A percentile compares a stretch with the other conserved stretches of the same genome.
Evolutionary conservation across 1,140 invertebrate species (phyloP).

Genomic region (Cyclargus thomasi): DNA sequence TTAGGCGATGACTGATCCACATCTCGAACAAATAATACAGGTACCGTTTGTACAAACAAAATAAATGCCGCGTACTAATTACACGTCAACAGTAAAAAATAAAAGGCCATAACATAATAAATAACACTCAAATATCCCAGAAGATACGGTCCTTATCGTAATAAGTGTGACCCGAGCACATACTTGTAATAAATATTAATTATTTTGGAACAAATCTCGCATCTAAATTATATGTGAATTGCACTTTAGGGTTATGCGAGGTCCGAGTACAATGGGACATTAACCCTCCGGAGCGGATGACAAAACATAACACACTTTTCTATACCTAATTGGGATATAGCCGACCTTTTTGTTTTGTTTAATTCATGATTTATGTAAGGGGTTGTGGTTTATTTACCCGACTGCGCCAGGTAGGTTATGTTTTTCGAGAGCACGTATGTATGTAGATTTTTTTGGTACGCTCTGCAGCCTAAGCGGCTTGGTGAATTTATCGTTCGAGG

Average conservation of each 20-base stretch:
- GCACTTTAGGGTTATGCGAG: slow-evolving; percentile 2
- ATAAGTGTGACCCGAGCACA: neutral
- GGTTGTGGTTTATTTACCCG: no score
- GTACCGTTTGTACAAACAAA: no score
- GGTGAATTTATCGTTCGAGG: no score
- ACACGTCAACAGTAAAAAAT: neutral
- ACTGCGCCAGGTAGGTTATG: no score
- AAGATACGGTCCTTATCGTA: neutral
- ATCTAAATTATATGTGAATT: slow-evolving; percentile 4
- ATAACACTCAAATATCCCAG: neutral
- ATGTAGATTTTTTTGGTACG: no score
- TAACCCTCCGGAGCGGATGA: neutral
- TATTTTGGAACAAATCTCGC: neutral
- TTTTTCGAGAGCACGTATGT: no score
- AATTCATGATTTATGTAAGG: no score
- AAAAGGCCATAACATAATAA: neutral
- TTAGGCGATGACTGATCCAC: no score
- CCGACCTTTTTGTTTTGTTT: neutral
- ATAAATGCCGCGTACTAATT: no score
- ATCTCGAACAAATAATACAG: no score
- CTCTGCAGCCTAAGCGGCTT: no score
- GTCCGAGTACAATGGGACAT: neutral
- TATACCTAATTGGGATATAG: neutral
- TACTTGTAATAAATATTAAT: neutral
- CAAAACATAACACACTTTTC: slow-evolving; percentile 2